phyloP scores from a whole-genome alignment of 2,113 vertebrate genomes.

The Oreochromis spilurus region DNA sequence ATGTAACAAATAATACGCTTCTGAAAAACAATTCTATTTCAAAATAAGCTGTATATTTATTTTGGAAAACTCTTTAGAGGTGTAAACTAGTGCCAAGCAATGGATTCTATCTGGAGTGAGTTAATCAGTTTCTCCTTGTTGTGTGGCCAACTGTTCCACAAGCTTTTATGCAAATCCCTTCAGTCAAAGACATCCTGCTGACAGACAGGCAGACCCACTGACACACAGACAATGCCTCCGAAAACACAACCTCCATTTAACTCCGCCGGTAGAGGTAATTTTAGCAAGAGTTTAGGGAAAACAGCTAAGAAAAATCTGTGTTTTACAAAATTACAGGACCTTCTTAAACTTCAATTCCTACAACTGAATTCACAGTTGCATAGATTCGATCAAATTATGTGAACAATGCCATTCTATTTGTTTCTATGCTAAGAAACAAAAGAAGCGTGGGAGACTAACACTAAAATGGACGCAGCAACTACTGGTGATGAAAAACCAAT shows the following conservation, averaged over 20 bases:
- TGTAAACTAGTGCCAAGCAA: not conserved
- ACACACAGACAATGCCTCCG: not conserved
- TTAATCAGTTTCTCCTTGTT: not conserved
- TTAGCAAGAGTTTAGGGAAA: not conserved
- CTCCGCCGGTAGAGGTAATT: not conserved
- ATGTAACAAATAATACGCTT: not conserved
- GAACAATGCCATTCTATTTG: not conserved
- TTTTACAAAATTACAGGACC: not conserved
- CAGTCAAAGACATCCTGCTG: not conserved
- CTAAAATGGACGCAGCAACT: not conserved
- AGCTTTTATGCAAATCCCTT: slow-evolving; percentile 16
- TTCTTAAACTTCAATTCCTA: not conserved
- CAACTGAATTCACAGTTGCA: not conserved
- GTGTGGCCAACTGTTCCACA: not conserved
- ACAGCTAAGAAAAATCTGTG: not conserved
- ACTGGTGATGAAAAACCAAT: slow-evolving; percentile 25
- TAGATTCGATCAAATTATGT: not conserved
- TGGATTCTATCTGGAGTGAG: not conserved
- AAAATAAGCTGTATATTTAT: not conserved
- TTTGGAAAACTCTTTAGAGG: not conserved
- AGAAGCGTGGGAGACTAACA: not conserved
- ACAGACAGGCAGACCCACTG: not conserved
- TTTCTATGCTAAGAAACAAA: not conserved
- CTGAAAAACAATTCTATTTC: not conserved
- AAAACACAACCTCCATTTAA: not conserved